phyloP scores from a whole-genome alignment of 1,140 invertebrate genomes.

The Chelonus insularis region DNA sequence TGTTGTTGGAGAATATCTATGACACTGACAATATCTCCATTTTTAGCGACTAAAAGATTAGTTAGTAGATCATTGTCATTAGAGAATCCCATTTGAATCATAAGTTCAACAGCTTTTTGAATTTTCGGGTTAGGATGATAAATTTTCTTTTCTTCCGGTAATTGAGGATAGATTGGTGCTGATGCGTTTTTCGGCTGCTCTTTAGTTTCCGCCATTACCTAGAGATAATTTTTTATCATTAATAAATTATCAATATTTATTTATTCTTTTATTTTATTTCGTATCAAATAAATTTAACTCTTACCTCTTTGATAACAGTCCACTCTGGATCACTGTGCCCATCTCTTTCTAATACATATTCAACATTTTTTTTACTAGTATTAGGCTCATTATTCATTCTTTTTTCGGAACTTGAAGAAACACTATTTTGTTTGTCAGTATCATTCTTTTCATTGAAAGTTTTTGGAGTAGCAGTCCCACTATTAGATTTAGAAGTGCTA shows the following conservation, averaged over 20 bases:
- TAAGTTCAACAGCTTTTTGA: slow-evolving; percentile 65
- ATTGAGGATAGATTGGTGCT: slow-evolving; percentile 36
- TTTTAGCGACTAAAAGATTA: slow-evolving; percentile 61
- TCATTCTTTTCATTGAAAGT: too few species aligned
- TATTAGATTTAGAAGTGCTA: too few species aligned
- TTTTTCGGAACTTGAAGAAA: background rate
- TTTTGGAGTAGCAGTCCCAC: too few species aligned
- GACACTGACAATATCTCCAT: slow-evolving; percentile 73
- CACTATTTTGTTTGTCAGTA: too few species aligned
- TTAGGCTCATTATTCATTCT: too few species aligned
- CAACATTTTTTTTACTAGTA: background rate
- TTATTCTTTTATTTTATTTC: too few species aligned
- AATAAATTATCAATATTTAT: too few species aligned
- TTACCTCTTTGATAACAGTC: slow-evolving; percentile 2
- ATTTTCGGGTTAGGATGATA: slow-evolving; percentile 64
- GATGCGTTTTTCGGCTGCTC: slow-evolving; percentile 22
- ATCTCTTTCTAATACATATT: background rate
- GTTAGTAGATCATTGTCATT: slow-evolving; percentile 71
- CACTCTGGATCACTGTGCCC: background rate
- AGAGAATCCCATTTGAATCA: slow-evolving; percentile 82
- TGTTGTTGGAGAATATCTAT: slow-evolving; percentile 65
- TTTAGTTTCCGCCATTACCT: background rate
- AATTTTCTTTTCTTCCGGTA: slow-evolving; percentile 32
- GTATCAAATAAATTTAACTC: too few species aligned
- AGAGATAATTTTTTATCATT: background rate